Conservation (phyloP, 53 echinoderm and acorn worm species). For the Actinopyga echinites region DNA sequence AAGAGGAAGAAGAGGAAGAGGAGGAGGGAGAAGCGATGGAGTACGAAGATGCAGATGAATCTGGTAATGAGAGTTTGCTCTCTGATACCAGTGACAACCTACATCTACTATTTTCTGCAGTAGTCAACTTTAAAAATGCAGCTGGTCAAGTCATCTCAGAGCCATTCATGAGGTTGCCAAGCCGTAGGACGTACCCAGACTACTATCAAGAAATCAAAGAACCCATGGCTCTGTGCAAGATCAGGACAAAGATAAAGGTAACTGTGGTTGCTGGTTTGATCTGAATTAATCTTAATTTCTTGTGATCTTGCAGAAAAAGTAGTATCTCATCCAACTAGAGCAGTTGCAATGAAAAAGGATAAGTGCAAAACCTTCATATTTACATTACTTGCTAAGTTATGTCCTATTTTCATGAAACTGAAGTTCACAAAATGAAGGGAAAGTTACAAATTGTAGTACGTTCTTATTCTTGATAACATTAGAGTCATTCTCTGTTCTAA, state of each 20-base stretch:
- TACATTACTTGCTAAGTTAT: too few species aligned
- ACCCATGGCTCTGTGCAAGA: constrained; percentile 90
- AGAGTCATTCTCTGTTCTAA: too few species aligned
- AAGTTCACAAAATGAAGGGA: too few species aligned
- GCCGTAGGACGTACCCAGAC: constrained; percentile 86
- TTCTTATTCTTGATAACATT: too few species aligned
- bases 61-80: constrained; percentile 77
- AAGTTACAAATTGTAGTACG: too few species aligned
- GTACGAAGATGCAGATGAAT: constrained; percentile 78
- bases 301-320: too few species aligned
- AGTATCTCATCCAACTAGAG: too few species aligned
- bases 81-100: constrained; percentile 67
- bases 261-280: not conserved
- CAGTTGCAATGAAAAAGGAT: too few species aligned
- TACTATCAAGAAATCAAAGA: constrained; percentile 95
- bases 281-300: too few species aligned
- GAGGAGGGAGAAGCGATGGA: constrained; percentile 46
- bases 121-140: constrained; percentile 77
- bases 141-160: constrained; percentile 82
- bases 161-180: constrained; percentile 94
- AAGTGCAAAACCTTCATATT: too few species aligned
- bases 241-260: constrained; percentile 91
- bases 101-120: constrained; percentile 72
- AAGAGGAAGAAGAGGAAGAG: constrained; percentile 51
- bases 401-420: too few species aligned